These are phyloP conservation scores for Ennomos quercinarius DNA, from an alignment of 2,888 invertebrate species.

Conservation along the genomic window DNA sequence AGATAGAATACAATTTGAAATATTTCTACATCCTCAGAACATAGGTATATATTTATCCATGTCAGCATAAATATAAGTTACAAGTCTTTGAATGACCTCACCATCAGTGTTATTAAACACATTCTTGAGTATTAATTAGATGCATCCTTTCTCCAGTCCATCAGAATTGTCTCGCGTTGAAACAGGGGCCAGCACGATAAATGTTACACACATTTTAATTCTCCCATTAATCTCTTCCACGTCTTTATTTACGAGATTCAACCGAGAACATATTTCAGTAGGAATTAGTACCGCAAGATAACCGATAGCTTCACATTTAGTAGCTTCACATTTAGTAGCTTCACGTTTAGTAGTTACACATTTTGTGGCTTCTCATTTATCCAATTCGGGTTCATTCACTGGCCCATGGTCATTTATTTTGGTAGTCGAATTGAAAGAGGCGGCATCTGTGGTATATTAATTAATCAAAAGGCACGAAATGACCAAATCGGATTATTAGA, in stretches of 20 bases:
- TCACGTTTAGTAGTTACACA: conserved; percentile 16
- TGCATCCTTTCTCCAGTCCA: conserved; percentile 33
- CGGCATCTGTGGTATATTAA: conserved; percentile 51
- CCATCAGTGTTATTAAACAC: conserved; percentile 21
- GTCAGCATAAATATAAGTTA: too few relatives aligned
- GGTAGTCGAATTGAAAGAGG: conserved; percentile 38
- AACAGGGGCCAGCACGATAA: conserved; percentile 38
- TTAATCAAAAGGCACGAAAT: conserved; percentile 63
- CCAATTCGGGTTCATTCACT: conserved; percentile 33
- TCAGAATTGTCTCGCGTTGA: conserved; percentile 36
- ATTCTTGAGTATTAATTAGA: conserved; percentile 31
- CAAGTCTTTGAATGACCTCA: conserved; percentile 5
- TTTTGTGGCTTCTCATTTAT: conserved; percentile 33
- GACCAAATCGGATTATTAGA: conserved; percentile 64
- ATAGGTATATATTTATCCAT: too few relatives aligned
- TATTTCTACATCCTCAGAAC: too few relatives aligned
- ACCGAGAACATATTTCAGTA: conserved; percentile 35
- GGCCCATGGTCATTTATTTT: conserved; percentile 35
- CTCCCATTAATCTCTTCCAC: conserved; percentile 44
- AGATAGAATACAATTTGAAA: too few relatives aligned
- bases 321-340: conserved; percentile 34
- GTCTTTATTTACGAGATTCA: conserved; percentile 45
- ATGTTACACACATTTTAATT: conserved; percentile 47
- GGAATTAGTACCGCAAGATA: conserved; percentile 40
- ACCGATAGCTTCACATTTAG: conserved; percentile 35